Conservation (phyloP, 1,140 invertebrate species). For the Cyphomyrmex costatus region DNA sequence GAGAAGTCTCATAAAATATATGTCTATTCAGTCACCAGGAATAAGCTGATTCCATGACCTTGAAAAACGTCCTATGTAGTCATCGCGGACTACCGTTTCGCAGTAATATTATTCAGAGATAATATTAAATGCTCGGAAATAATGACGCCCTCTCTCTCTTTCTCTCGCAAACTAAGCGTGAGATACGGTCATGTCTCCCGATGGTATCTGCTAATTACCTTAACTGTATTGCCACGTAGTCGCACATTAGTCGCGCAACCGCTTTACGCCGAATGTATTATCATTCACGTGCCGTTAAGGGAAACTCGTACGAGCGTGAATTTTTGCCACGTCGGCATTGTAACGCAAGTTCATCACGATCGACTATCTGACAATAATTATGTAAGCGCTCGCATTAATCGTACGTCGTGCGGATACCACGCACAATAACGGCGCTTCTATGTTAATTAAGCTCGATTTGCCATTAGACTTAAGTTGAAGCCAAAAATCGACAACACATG, state of each 20-base stretch:
- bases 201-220: constrained; percentile 58
- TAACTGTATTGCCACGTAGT: constrained; percentile 53
- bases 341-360: constrained; percentile 30
- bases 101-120: constrained; percentile 57
- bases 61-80: constrained; percentile 15
- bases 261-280: constrained; percentile 37
- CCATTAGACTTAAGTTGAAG: constrained; percentile 10
- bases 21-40: not conserved
- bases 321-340: constrained; percentile 18
- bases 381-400: constrained; percentile 14
- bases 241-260: constrained; percentile 40
- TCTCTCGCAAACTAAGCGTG: constrained; percentile 31
- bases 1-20: not conserved
- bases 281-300: constrained; percentile 50
- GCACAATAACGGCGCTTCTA: not conserved
- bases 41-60: constrained; percentile 22
- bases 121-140: constrained; percentile 49
- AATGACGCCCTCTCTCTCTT: constrained; percentile 7
- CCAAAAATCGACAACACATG: constrained; percentile 19
- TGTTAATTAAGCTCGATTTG: constrained; percentile 28
- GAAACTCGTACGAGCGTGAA: constrained; percentile 30
- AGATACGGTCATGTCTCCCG: constrained; percentile 38
- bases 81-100: constrained; percentile 3
- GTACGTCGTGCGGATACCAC: not conserved
- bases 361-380: constrained; percentile 22